Conservation (phyloP, 2,888 invertebrate genomes). For the Terebella lapidaria region DNA sequence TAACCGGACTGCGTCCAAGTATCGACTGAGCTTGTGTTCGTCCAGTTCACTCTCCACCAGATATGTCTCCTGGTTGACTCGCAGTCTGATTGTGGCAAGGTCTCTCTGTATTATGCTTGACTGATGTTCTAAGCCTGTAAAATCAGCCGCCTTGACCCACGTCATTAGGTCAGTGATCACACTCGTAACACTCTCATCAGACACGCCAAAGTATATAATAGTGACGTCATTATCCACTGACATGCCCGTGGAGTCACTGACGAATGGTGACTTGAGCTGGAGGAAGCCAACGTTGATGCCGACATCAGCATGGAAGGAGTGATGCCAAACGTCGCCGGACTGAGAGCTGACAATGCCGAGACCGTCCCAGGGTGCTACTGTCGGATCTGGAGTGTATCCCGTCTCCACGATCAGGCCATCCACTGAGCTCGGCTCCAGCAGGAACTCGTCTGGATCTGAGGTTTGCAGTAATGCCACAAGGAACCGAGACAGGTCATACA, state of each 20-base stretch:
- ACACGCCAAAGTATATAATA: slow-evolving; percentile 32
- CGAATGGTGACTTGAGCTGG: background rate
- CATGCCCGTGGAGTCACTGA: background rate
- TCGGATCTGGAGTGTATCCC: background rate
- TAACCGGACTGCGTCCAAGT: slow-evolving; percentile 32
- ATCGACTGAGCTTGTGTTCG: slow-evolving; percentile 40
- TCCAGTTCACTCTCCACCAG: slow-evolving; percentile 33
- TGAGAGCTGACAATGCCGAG: background rate
- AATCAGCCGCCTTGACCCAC: slow-evolving; percentile 20
- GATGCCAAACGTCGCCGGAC: slow-evolving; percentile 3
- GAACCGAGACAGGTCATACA: slow-evolving; percentile 40
- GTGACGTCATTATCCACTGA: slow-evolving; percentile 25
- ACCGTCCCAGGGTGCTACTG: background rate
- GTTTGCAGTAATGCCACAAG: slow-evolving; percentile 26
- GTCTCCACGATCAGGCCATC: slow-evolving; percentile 26
- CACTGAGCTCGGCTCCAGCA: slow-evolving; percentile 26
- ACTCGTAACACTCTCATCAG: slow-evolving; percentile 18
- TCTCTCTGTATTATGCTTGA: slow-evolving; percentile 30
- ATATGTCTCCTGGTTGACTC: slow-evolving; percentile 21
- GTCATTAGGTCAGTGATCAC: slow-evolving; percentile 30
- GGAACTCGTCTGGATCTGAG: slow-evolving; percentile 30
- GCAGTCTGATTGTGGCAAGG: slow-evolving; percentile 32
- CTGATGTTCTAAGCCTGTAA: slow-evolving; percentile 10
- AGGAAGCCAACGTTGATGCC: background rate
- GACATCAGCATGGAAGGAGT: background rate